A percentile compares a stretch with the other conserved stretches of the same genome.
Evolutionary conservation across 2,113 vertebrate species (phyloP).

Genomic region (Sceloporus undulatus): DNA sequence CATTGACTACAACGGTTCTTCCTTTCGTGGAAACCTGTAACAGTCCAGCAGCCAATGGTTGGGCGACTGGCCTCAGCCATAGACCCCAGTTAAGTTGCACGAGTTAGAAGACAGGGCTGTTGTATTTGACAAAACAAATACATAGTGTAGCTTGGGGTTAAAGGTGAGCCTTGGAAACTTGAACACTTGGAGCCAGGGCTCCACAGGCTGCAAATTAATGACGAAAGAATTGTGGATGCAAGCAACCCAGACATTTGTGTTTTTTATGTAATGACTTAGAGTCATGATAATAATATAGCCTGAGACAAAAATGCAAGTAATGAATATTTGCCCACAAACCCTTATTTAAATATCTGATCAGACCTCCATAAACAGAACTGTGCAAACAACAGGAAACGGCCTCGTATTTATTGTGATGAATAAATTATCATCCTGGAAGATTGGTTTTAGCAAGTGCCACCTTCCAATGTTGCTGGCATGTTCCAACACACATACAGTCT

Average conservation of each 20-base stretch:
- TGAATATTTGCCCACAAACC: conserved; percentile 12
- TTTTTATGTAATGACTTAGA: background rate
- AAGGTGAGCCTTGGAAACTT: background rate
- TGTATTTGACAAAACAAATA: background rate
- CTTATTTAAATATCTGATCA: background rate
- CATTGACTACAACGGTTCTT: too few species aligned
- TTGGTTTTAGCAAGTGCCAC: background rate
- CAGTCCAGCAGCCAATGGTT: too few species aligned
- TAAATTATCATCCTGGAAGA: background rate
- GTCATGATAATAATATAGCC: background rate
- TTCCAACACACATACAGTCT: background rate
- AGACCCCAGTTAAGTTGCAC: too few species aligned
- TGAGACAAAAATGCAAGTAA: background rate
- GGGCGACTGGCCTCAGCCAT: too few species aligned
- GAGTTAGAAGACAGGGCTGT: background rate
- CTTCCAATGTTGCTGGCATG: rapidly evolving
- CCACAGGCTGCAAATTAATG: background rate
- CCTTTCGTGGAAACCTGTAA: too few species aligned
- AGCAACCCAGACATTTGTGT: background rate
- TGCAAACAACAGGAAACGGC: rapidly evolving
- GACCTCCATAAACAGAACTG: background rate
- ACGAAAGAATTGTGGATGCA: background rate
- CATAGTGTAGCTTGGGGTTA: background rate
- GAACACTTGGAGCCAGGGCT: background rate
- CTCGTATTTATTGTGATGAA: rapidly evolving